Evolutionary conservation across 2,888 invertebrate species (phyloP).

Genomic region (Dicyrtoma fusca): DNA sequence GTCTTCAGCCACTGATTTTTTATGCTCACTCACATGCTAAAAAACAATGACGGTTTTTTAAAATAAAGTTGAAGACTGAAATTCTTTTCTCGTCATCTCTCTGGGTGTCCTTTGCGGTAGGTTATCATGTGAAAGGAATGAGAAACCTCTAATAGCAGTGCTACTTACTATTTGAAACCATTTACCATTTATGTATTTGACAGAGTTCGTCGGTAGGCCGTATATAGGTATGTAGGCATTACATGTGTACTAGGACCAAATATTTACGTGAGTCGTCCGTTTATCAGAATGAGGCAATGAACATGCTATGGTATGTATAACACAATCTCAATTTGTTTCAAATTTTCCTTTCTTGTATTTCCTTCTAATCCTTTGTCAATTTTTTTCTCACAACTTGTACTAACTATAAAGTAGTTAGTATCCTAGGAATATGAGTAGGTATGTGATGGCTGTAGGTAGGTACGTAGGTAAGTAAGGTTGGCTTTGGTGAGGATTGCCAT

Average conservation of each 20-base stretch:
- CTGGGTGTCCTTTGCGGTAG: conserved; percentile 35
- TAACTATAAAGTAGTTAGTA: neutral
- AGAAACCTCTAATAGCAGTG: conserved; percentile 9
- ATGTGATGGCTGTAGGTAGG: neutral
- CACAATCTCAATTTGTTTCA: conserved; percentile 1
- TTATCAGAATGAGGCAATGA: neutral
- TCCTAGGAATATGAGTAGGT: conserved; percentile 1
- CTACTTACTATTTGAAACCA: conserved; percentile 6
- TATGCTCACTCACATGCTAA: neutral
- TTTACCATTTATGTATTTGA: conserved; percentile 10
- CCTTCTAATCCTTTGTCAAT: neutral
- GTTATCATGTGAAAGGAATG: conserved; percentile 20
- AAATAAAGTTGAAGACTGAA: conserved; percentile 3
- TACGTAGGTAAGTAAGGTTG: neutral
- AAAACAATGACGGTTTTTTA: conserved; percentile 7
- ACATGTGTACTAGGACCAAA: neutral
- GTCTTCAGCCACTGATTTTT: neutral
- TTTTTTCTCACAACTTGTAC: neutral
- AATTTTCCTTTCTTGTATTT: conserved; percentile 7
- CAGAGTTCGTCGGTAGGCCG: neutral
- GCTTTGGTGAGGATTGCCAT: too few relatives aligned
- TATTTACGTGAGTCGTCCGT: neutral
- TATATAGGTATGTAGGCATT: neutral
- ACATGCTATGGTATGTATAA: neutral
- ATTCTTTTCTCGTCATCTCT: conserved; percentile 10